phyloP scores from a whole-genome alignment of 2,113 vertebrate species.

The Coregonus clupeaformis region DNA sequence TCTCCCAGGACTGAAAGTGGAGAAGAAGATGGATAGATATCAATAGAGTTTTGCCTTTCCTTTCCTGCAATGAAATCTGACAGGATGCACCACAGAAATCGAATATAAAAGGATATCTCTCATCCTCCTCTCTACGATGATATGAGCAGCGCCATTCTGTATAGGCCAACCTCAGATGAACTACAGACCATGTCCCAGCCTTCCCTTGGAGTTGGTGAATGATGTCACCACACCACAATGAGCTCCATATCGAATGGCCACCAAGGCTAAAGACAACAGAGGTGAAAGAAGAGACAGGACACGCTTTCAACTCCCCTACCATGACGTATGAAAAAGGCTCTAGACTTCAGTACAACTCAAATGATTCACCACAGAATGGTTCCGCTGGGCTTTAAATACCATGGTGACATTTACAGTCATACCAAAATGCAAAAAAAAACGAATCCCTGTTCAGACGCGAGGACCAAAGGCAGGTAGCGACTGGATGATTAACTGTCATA shows the following conservation, averaged over 20 bases:
- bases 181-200: slow-evolving; percentile 19
- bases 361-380: slow-evolving; percentile 49
- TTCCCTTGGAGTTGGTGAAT: slow-evolving; percentile 37
- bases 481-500: slow-evolving; percentile 61
- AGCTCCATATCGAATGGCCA: slow-evolving; percentile 18
- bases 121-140: not conserved
- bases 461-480: slow-evolving; percentile 50
- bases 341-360: slow-evolving; percentile 33
- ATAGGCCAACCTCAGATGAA: slow-evolving; percentile 36
- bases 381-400: slow-evolving; percentile 65
- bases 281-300: slow-evolving; percentile 41
- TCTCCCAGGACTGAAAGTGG: not conserved
- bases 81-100: not conserved
- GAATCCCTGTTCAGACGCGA: slow-evolving; percentile 41
- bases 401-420: slow-evolving; percentile 68
- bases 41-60: slow-evolving; percentile 1
- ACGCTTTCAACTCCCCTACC: slow-evolving; percentile 29
- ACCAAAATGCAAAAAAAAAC: slow-evolving; percentile 47
- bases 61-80: slow-evolving; percentile 5
- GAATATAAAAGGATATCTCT: not conserved
- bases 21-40: not conserved
- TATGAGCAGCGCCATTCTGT: not conserved
- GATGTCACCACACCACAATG: slow-evolving; percentile 34
- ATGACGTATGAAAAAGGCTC: slow-evolving; percentile 25
- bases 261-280: slow-evolving; percentile 13